Percentiles rank a stretch among this genome's conserved stretches.
Conservation (phyloP, 1,140 invertebrate species). For the Penaeus japonicus region DNA sequence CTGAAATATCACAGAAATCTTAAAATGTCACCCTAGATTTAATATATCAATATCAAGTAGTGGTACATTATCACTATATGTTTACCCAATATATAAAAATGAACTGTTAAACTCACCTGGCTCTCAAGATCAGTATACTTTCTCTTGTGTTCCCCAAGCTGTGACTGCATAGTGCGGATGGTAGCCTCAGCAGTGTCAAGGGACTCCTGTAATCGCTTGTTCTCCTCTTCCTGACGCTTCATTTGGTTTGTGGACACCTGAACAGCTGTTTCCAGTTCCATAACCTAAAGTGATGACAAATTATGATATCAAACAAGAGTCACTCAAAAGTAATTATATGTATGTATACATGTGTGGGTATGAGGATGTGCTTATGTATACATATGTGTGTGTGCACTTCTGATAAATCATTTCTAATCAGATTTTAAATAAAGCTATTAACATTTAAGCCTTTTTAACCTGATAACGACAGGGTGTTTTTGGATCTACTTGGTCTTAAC, state of each 20-base stretch:
- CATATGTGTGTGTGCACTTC: too few species aligned
- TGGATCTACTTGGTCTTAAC: too few species aligned
- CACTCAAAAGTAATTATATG: background rate
- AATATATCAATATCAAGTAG: too few species aligned
- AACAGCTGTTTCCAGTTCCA: conserved; percentile 96
- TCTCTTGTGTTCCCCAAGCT: conserved; percentile 85
- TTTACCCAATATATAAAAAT: too few species aligned
- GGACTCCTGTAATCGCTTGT: conserved; percentile 80
- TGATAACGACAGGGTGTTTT: too few species aligned
- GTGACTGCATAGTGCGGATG: conserved; percentile 78
- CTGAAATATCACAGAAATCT: conserved; percentile 62
- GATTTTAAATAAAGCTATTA: too few species aligned
- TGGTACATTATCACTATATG: too few species aligned
- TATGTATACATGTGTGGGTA: too few species aligned
- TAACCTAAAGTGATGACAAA: conserved; percentile 70
- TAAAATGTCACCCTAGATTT: too few species aligned
- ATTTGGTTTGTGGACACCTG: conserved; percentile 95
- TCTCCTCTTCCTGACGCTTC: conserved; percentile 91
- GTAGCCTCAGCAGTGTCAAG: conserved; percentile 76
- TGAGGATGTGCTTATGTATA: too few species aligned
- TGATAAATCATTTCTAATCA: too few species aligned
- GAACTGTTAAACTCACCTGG: conserved; percentile 66
- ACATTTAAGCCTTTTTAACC: too few species aligned
- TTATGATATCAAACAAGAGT: conserved; percentile 25
- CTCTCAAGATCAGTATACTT: conserved; percentile 88